A percentile compares a stretch with the other conserved stretches of the same genome.
phyloP scores from a whole-genome alignment of 2,797 vertebrate species.

The Hipposideros larvatus region DNA sequence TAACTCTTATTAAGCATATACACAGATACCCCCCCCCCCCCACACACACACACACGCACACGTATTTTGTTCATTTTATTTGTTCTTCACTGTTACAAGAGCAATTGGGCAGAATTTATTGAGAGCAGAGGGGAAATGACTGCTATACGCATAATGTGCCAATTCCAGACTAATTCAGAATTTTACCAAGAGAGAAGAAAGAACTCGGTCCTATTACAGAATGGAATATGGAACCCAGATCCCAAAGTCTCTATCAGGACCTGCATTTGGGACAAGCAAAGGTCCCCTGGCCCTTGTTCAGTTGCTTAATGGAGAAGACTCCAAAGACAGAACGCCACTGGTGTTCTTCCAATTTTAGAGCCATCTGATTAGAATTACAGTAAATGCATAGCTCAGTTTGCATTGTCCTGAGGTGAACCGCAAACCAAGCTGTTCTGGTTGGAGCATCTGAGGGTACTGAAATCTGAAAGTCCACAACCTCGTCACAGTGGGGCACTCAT shows the following conservation, averaged over 20 bases:
- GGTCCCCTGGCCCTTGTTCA: conserved; percentile 82
- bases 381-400: conserved; percentile 85
- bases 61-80: conserved; percentile 34
- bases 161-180: conserved; percentile 50
- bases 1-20: not conserved
- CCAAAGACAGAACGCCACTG: conserved; percentile 81
- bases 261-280: conserved; percentile 77
- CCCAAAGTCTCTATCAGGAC: conserved; percentile 63
- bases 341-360: conserved; percentile 84
- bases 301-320: conserved; percentile 83
- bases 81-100: conserved; percentile 14
- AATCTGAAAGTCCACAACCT: conserved; percentile 3
- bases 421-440: not conserved
- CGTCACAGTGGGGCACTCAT: not conserved
- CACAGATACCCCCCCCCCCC: not conserved
- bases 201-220: conserved; percentile 53
- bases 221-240: conserved; percentile 52
- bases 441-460: conserved; percentile 27
- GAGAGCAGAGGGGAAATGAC: conserved; percentile 4
- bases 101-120: conserved; percentile 25
- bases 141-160: not conserved
- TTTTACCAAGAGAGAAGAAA: conserved; percentile 52
- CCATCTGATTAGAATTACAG: conserved; percentile 86
- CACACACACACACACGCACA: not conserved
- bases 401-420: conserved; percentile 80